Base-by-base conservation (phyloP, 1,140 invertebrate species). In the Lasaia peninsularis region DNA sequence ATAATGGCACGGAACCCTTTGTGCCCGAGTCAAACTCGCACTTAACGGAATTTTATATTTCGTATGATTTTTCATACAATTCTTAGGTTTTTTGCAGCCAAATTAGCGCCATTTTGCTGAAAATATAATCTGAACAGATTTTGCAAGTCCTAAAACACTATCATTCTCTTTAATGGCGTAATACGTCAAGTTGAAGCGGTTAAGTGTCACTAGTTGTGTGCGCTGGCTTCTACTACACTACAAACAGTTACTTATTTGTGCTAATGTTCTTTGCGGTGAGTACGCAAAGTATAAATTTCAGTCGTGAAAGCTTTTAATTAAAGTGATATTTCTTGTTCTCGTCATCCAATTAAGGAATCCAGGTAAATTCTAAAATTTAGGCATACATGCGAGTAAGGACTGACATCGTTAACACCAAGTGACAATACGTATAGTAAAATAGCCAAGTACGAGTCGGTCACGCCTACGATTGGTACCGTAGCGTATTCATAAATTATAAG, bases 111-210 rank as follows among this genome's bases (percentile, higher is more conserved):
- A 31, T 50, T n/a, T 52, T 56, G 40, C 56, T 58, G 57, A 56
- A 21, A 14, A 71, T 63, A 71, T 71, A 71, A 71, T 62, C 63
- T 50, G 52, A 67, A 56, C 55, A 11, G 51, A 62, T 51, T 68
- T 71, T 68, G 68, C 63, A 58, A 52, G 55, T 57, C 48, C 56
- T 58, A 58, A 49, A 51, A 50, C 61, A 58, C 56, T 62, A 68
- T 78, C 65, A 69, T 62, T 78, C 69, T 67, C 55, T 61, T 71
- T 76, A 73, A 78, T 71, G 70, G 73, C 56, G 65, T 59, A 62
- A 76, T 78, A 66, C 67, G 60, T 78, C 68, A 71, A 59, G 56
- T 65, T 65, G 71, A 64, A 61, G 66, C 58, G 31, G 60, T 65
- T 62, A 59, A 67, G 58, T 63, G 60, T 55, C 56, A 60, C 56